phyloP scores from a whole-genome alignment of 2,113 vertebrate species.

The Prionailurus bengalensis region DNA sequence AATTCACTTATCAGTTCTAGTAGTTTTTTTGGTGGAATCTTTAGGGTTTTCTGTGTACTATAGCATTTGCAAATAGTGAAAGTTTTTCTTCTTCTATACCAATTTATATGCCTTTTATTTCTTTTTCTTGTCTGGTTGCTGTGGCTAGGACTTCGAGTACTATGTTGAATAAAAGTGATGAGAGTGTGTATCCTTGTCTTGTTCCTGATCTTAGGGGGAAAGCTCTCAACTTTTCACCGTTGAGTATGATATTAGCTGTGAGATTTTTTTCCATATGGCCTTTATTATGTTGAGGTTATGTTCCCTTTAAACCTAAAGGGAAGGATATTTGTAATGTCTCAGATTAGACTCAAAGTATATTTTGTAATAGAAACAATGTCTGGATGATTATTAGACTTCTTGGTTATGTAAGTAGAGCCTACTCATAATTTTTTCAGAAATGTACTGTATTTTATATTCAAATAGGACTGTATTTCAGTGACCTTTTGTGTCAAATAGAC shows the following conservation, averaged over 20 bases:
- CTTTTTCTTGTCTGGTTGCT: neutral
- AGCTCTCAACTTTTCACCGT: neutral
- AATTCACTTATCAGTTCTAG: neutral
- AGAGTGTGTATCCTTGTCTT: neutral
- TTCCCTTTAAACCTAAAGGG: neutral
- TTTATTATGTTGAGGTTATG: neutral
- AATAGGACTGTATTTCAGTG: neutral
- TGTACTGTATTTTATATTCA: neutral
- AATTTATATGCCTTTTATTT: neutral
- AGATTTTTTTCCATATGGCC: neutral
- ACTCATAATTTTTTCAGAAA: slow-evolving; percentile 19
- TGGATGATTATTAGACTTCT: neutral
- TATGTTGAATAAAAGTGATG: neutral
- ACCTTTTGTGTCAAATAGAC: neutral
- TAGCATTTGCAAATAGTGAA: neutral
- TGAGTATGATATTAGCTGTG: neutral
- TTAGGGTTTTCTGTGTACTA: neutral
- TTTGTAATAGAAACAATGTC: neutral
- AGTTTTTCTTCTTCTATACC: neutral
- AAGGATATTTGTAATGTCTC: neutral
- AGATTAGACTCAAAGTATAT: neutral
- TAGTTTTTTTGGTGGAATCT: neutral
- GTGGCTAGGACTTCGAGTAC: neutral
- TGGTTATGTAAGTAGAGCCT: slow-evolving; percentile 18
- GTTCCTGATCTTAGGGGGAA: neutral